A percentile compares a stretch with the other conserved stretches of the same genome.
These are phyloP conservation scores for pig (Sus scrofa) DNA, from an alignment of 2,113 vertebrate genomes.

Conservation along the genomic window T2T-Sscrofa CM000812.6:239591501-239592000, in stretches of 20 bases:
- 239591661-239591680: conserved; percentile 83
- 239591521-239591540: background rate
- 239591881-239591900: conserved; percentile 75
- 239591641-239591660: conserved; percentile 85
- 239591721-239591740: conserved; percentile 80
- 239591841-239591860: conserved; percentile 82
- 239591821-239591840: conserved; percentile 82
- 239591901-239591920: conserved; percentile 59
- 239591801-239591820: conserved; percentile 84
- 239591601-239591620: conserved; percentile 86
- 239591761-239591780: conserved; percentile 83
- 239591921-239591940: conserved; percentile 77
- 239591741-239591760: conserved; percentile 87
- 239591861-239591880: conserved; percentile 83
- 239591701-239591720: conserved; percentile 84
- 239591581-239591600: conserved; percentile 82
- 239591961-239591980: conserved; percentile 45
- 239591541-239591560: background rate
- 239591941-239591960: conserved; percentile 76
- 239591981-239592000: conserved; percentile 62
- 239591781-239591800: conserved; percentile 84
- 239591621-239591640: conserved; percentile 75
- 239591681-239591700: conserved; percentile 88
- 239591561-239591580: conserved; percentile 69
- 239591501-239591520: conserved; percentile 35